Evolutionary conservation across 2,888 invertebrate genomes (phyloP).

Genomic region (Leptothorax acervorum): DNA sequence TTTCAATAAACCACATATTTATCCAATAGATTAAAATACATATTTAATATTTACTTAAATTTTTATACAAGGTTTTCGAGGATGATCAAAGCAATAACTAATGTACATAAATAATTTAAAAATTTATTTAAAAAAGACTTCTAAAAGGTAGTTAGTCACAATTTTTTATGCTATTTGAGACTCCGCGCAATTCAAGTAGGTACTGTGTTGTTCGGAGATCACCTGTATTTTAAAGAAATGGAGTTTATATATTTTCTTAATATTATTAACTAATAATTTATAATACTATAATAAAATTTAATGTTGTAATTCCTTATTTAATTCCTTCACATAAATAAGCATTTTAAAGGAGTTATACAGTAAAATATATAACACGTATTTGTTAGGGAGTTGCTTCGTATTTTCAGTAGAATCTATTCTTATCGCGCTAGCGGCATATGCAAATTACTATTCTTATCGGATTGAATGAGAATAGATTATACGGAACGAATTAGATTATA

Average conservation of each 20-base stretch:
- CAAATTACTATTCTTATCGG: slow-evolving; percentile 48
- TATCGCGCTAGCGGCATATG: slow-evolving; percentile 26
- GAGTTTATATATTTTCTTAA: neutral
- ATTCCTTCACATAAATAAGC: neutral
- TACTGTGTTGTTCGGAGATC: no score
- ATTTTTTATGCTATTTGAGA: no score
- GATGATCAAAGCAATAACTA: neutral
- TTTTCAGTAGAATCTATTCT: slow-evolving; percentile 7
- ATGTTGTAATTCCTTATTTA: neutral
- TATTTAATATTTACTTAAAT: neutral
- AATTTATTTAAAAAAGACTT: no score
- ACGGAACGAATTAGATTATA: slow-evolving; percentile 50
- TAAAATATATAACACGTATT: neutral
- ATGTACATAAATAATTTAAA: neutral
- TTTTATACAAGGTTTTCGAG: neutral
- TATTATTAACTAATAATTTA: neutral
- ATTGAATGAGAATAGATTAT: slow-evolving; percentile 53
- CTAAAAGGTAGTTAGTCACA: no score
- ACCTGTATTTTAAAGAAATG: neutral
- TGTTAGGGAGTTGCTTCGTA: slow-evolving; percentile 12
- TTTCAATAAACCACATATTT: neutral
- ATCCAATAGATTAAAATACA: neutral
- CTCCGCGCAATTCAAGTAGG: no score
- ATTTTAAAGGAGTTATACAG: neutral
- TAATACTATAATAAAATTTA: neutral